These are phyloP conservation scores for Mimumesa dahlbomi DNA, from an alignment of 2,888 invertebrate species.

Conservation along the genomic window DNA sequence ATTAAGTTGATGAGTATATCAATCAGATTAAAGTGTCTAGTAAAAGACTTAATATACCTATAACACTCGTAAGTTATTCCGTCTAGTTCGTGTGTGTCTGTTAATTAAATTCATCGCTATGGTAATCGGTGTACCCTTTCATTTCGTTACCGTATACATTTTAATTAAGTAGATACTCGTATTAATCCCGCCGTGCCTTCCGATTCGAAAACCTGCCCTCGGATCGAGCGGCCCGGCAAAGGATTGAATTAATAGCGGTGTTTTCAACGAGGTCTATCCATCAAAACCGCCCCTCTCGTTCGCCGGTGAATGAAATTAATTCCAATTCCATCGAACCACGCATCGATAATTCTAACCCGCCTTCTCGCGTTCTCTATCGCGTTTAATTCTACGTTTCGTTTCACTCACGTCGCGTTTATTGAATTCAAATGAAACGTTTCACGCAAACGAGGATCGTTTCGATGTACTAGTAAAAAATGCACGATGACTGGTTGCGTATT, in stretches of 20 bases:
- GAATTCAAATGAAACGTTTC: not conserved
- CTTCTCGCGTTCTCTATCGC: not conserved
- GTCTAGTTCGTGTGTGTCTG: constrained; percentile 1
- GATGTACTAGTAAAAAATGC: no score
- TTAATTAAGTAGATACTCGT: constrained; percentile 46
- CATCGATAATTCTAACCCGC: not conserved
- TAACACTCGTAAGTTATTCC: constrained; percentile 26
- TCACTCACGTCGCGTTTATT: not conserved
- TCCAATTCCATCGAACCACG: constrained; percentile 1
- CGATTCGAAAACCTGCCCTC: not conserved
- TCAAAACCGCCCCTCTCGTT: constrained; percentile 35
- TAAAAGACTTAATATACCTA: constrained; percentile 32
- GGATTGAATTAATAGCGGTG: constrained; percentile 49
- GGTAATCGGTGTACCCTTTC: constrained; percentile 31
- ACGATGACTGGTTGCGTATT: no score
- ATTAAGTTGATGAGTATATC: constrained; percentile 1
- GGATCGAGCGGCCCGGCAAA: constrained; percentile 20
- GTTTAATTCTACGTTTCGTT: not conserved
- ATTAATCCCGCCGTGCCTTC: constrained; percentile 22
- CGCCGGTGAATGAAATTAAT: constrained; percentile 34
- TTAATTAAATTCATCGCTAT: constrained; percentile 34
- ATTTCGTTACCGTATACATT: constrained; percentile 43
- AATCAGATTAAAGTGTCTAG: constrained; percentile 32
- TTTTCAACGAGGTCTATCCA: constrained; percentile 26
- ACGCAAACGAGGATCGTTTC: not conserved